Percentiles rank a stretch among this genome's conserved stretches.
Evolutionary conservation across 2,888 invertebrate genomes (phyloP).

Genomic region (Caenorhabditis drosophilae): DNA sequence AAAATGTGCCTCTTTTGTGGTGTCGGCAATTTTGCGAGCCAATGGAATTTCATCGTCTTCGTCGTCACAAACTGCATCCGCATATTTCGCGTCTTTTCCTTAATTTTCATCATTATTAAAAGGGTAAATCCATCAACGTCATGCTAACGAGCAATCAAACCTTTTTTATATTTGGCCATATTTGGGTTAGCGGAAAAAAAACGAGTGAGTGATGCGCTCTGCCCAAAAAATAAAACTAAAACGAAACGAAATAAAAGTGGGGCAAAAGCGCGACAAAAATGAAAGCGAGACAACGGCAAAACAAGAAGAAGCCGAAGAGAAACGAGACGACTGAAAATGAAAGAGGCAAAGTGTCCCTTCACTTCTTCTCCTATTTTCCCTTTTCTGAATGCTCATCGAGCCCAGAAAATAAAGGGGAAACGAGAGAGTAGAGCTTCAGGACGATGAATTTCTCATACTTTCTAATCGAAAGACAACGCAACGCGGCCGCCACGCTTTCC

Average conservation of each 20-base stretch:
- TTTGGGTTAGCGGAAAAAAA: constrained; percentile 13
- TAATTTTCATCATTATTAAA: background rate
- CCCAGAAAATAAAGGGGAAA: no score
- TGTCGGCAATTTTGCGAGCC: constrained; percentile 48
- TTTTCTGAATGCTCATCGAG: no score
- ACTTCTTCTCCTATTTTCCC: no score
- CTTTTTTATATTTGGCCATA: constrained; percentile 57
- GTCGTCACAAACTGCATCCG: constrained; percentile 50
- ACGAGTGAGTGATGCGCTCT: background rate
- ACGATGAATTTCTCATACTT: no score
- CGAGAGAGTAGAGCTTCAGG: no score
- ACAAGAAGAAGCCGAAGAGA: no score
- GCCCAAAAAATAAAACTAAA: background rate
- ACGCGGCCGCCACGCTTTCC: no score
- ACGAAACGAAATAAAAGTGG: background rate
- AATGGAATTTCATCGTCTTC: constrained; percentile 34
- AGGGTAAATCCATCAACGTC: no score
- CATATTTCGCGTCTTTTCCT: constrained; percentile 60
- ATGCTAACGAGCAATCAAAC: no score
- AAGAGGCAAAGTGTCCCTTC: no score
- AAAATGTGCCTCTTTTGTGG: constrained; percentile 45
- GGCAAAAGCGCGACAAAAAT: background rate
- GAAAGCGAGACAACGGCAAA: background rate
- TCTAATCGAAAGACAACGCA: no score
- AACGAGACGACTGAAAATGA: no score